These are phyloP conservation scores for Phrynosoma platyrhinos DNA, from an alignment of 2,113 vertebrate species.

Conservation along the genomic window DNA sequence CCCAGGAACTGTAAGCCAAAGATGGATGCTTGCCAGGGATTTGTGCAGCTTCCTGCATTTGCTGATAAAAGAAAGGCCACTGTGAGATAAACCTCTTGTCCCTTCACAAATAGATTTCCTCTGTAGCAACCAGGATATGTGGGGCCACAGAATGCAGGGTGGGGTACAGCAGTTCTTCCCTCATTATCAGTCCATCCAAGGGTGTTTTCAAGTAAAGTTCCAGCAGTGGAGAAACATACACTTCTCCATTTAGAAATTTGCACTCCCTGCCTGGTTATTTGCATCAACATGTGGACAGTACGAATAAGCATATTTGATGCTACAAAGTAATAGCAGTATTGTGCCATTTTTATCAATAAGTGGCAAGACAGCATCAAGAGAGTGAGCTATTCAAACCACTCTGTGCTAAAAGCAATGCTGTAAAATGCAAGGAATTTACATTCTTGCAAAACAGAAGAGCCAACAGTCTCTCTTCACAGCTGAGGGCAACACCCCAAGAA, in stretches of 20 bases:
- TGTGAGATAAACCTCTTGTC: constrained; percentile 53
- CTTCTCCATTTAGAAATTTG: constrained; percentile 44
- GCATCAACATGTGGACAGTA: constrained; percentile 39
- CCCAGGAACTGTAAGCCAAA: constrained; percentile 69
- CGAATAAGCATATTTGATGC: constrained; percentile 48
- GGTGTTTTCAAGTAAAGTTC: background rate
- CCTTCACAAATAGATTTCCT: constrained; percentile 41
- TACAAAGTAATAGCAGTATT: constrained; percentile 47
- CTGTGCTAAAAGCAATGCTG: constrained; percentile 59
- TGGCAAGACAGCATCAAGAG: constrained; percentile 54
- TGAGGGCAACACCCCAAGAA: constrained; percentile 48
- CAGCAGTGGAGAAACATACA: fast-evolving
- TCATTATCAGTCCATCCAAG: background rate
- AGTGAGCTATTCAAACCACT: constrained; percentile 72
- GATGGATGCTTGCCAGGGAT: constrained; percentile 74
- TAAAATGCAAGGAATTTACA: constrained; percentile 53
- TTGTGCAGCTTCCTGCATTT: constrained; percentile 77
- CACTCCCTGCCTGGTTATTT: background rate
- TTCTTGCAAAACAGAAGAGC: constrained; percentile 53
- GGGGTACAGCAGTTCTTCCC: background rate
- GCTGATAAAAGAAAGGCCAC: constrained; percentile 72
- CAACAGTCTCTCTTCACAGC: constrained; percentile 55
- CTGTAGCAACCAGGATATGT: constrained; percentile 34
- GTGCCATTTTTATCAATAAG: constrained; percentile 59
- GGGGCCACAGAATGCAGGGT: background rate